These are phyloP conservation scores for Poecilia picta DNA, from an alignment of 2,797 vertebrate species.

Conservation along the genomic window DNA sequence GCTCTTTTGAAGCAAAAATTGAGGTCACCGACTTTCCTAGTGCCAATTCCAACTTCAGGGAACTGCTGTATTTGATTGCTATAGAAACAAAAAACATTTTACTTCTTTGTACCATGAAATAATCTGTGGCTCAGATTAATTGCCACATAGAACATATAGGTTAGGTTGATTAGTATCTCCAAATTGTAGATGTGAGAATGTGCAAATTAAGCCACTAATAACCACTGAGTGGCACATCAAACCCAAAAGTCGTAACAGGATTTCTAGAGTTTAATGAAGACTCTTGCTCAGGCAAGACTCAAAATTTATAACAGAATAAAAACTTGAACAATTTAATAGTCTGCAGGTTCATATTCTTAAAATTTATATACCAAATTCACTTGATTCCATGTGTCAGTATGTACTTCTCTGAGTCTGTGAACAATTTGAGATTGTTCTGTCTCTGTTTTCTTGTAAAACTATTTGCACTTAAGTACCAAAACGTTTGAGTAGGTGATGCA, in stretches of 20 bases:
- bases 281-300: not conserved
- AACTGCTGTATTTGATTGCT: not conserved
- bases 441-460: not conserved
- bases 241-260: not conserved
- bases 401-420: not conserved
- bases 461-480: not conserved
- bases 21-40: not conserved
- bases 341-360: not conserved
- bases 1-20: not conserved
- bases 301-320: not conserved
- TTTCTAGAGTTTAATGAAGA: not conserved
- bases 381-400: not conserved
- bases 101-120: too few species aligned
- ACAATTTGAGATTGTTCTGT: not conserved
- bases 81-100: not conserved
- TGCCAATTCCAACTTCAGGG: not conserved
- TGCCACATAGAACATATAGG: not conserved
- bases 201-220: not conserved
- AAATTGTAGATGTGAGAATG: too few species aligned
- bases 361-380: not conserved
- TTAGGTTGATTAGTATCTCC: too few species aligned
- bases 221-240: not conserved
- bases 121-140: not conserved
- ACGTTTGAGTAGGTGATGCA: not conserved
- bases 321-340: not conserved